Conservation (phyloP, 2,888 invertebrate genomes). For the Acheta domesticus region DNA sequence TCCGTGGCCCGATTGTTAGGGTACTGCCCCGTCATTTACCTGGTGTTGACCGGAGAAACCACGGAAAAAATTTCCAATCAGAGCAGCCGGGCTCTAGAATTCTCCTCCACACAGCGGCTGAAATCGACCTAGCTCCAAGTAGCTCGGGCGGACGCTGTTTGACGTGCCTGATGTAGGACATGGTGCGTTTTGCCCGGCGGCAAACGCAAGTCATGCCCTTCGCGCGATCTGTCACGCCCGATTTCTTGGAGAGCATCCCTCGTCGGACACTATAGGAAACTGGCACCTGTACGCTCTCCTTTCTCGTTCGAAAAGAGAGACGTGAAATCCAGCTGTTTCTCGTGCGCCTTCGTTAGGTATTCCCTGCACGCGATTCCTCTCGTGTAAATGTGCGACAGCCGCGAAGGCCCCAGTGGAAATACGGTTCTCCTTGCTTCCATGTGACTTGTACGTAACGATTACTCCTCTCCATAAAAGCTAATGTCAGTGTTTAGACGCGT, state of each 20-base stretch:
- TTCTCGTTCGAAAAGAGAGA: neutral
- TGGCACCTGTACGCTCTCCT: neutral
- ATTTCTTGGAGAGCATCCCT: neutral
- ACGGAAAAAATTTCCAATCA: no score
- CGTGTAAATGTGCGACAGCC: constrained; percentile 4
- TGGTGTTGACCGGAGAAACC: no score
- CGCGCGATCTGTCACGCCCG: neutral
- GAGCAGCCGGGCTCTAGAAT: no score
- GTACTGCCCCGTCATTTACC: no score
- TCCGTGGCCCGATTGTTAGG: no score
- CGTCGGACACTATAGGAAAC: neutral
- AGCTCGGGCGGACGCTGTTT: no score
- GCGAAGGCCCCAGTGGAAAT: neutral
- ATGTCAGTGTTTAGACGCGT: neutral
- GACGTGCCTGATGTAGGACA: neutral
- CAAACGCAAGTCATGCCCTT: neutral
- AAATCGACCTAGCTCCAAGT: no score
- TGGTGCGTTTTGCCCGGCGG: neutral
- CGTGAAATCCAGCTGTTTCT: neutral
- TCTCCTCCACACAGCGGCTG: no score
- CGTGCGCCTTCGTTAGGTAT: neutral
- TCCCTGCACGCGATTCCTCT: neutral
- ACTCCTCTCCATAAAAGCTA: neutral
- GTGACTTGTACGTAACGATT: neutral
- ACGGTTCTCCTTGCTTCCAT: neutral